Conservation (phyloP, 1,140 invertebrate species). For the Thalassaphorura encarpata region DNA sequence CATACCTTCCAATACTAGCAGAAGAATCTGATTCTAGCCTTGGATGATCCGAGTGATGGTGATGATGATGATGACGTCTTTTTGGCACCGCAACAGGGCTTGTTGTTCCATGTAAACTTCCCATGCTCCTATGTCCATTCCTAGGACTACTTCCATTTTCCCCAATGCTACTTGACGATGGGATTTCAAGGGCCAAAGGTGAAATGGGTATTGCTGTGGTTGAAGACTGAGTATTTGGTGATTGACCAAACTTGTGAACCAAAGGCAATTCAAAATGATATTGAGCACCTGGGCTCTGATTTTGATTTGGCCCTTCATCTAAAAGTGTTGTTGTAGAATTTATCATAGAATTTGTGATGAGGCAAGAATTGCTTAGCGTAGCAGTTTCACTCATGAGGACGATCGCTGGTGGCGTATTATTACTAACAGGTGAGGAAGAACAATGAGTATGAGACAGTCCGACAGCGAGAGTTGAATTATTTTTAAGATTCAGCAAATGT, state of each 20-base stretch:
- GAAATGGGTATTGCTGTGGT: too few relatives aligned
- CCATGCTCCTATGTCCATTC: background rate
- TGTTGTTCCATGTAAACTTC: slow-evolving; percentile 39
- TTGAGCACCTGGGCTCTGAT: background rate
- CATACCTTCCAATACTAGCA: slow-evolving; percentile 42
- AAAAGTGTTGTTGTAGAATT: slow-evolving; percentile 4
- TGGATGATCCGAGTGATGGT: slow-evolving; percentile 38
- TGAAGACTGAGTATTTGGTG: background rate
- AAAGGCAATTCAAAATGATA: too few relatives aligned
- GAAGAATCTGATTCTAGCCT: slow-evolving; percentile 48
- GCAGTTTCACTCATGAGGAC: too few relatives aligned
- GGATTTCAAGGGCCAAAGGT: too few relatives aligned
- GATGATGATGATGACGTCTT: too few relatives aligned
- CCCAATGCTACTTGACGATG: background rate
- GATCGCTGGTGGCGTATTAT: too few relatives aligned
- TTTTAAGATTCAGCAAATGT: slow-evolving; percentile 6
- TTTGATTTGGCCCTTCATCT: background rate
- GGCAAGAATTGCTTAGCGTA: background rate
- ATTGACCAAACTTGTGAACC: too few relatives aligned
- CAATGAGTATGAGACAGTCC: background rate
- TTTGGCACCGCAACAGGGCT: slow-evolving; percentile 49
- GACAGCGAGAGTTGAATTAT: background rate
- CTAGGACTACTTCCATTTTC: background rate
- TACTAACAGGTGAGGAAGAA: too few relatives aligned
- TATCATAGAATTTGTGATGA: slow-evolving; percentile 7